Percentiles rank a stretch among this genome's conserved stretches.
Evolutionary conservation across 2,113 vertebrate genomes (phyloP).

Genomic region (Odontophorus gujanensis): DNA sequence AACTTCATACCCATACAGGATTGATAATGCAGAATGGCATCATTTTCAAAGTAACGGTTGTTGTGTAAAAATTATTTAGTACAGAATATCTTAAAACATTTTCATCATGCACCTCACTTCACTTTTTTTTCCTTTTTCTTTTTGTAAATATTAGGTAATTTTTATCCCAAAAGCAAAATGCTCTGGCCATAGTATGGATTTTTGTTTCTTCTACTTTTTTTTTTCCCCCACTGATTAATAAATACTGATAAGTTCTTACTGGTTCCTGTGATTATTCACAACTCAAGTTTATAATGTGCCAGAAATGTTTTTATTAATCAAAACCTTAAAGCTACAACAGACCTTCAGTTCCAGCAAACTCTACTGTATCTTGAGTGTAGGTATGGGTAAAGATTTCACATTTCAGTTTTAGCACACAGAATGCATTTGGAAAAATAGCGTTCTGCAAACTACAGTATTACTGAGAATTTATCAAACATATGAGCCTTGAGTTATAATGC

Average conservation of each 20-base stretch:
- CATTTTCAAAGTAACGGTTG: neutral
- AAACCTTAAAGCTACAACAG: neutral
- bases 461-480: neutral
- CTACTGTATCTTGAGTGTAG: neutral
- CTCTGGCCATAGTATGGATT: neutral
- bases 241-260: neutral
- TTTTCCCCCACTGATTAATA: neutral
- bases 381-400: neutral
- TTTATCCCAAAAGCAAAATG: neutral
- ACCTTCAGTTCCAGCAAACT: neutral
- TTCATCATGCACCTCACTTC: neutral
- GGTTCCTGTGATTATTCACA: neutral
- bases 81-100: neutral
- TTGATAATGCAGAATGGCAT: neutral
- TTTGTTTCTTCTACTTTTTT: neutral
- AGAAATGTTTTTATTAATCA: neutral
- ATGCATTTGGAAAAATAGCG: neutral
- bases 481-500: neutral
- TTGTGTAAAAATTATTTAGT: neutral
- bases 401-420: neutral
- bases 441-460: neutral
- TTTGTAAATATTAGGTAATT: neutral
- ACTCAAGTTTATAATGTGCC: neutral
- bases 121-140: neutral
- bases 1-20: neutral